Evolutionary conservation across 2,797 vertebrate species (phyloP).

Genomic region (Smutsia gigantea): DNA sequence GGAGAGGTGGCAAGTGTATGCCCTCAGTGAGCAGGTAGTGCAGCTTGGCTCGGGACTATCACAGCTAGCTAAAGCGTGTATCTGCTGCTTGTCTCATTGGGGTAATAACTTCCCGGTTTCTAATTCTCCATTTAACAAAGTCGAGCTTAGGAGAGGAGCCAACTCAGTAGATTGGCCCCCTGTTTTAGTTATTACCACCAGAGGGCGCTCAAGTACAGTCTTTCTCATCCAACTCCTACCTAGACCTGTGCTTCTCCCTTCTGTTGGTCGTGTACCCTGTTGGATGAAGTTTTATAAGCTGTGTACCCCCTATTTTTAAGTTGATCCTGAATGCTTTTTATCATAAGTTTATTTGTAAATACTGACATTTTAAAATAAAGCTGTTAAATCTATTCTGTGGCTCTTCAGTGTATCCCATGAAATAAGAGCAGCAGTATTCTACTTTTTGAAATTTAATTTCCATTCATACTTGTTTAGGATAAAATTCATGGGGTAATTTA

Average conservation of each 20-base stretch:
- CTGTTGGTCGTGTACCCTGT: background rate
- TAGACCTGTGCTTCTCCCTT: background rate
- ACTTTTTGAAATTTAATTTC: background rate
- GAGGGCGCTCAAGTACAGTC: slow-evolving; percentile 53
- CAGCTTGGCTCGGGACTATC: background rate
- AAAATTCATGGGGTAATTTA: background rate
- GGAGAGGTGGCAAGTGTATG: background rate
- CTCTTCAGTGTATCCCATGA: background rate
- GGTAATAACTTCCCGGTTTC: background rate
- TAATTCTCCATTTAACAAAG: background rate
- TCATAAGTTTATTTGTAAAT: background rate
- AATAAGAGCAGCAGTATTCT: background rate
- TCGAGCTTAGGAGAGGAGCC: background rate
- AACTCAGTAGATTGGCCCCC: background rate
- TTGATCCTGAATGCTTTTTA: background rate
- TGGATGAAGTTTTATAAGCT: background rate
- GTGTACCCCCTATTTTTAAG: background rate
- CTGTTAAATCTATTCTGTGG: no score
- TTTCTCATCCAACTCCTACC: background rate
- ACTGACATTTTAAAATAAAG: background rate
- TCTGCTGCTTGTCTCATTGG: background rate
- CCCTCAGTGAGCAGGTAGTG: no score
- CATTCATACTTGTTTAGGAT: background rate
- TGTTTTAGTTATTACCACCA: background rate
- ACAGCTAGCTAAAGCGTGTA: fast-evolving